Conservation (phyloP, 2,888 invertebrate species). For the Thymelicus sylvestris region DNA sequence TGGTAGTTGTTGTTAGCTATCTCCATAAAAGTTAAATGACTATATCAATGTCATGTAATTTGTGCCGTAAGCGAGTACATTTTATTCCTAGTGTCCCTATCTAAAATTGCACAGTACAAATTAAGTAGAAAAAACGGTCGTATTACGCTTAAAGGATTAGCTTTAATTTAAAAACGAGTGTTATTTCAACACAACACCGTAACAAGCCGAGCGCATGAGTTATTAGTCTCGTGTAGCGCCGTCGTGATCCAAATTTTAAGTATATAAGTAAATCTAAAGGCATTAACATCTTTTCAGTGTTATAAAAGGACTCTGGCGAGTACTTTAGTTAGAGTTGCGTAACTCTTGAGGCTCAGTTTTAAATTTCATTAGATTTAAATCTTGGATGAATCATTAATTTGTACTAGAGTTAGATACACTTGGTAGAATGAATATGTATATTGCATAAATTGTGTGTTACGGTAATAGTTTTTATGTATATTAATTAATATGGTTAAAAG, state of each 20-base stretch:
- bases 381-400: too few species aligned
- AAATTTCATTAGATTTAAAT: too few species aligned
- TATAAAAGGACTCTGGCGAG: background rate
- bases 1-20: too few species aligned
- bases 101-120: background rate
- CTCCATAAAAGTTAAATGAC: too few species aligned
- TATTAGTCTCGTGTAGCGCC: background rate
- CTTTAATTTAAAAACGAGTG: constrained; percentile 21
- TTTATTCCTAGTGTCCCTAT: background rate
- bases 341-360: too few species aligned
- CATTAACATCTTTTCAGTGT: constrained; percentile 10
- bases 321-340: background rate
- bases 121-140: constrained; percentile 11
- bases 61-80: background rate
- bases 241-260: constrained; percentile 17
- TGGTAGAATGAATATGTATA: too few species aligned
- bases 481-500: too few species aligned
- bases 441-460: too few species aligned
- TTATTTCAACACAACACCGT: constrained; percentile 10
- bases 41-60: background rate
- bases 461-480: too few species aligned
- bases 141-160: constrained; percentile 5
- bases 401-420: too few species aligned
- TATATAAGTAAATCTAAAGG: constrained; percentile 2
- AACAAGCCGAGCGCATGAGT: constrained; percentile 23